phyloP scores from a whole-genome alignment of 2,888 invertebrate species.

The Cosmorhoe ocellata region DNA sequence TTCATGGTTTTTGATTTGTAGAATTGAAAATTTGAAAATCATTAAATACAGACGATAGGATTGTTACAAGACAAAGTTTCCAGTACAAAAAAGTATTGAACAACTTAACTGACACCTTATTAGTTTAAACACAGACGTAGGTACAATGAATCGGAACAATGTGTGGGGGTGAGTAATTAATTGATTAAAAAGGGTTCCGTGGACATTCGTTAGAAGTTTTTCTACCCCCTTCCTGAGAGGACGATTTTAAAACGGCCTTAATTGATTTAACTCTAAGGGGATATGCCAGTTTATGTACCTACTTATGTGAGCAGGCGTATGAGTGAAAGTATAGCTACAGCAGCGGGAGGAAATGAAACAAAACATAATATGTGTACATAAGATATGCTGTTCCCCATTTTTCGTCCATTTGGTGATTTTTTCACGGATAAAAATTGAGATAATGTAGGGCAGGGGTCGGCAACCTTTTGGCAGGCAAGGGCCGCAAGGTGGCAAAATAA shows the following conservation, averaged over 20 bases:
- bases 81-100: neutral
- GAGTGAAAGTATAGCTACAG: neutral
- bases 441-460: too few relatives aligned
- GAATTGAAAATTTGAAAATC: too few relatives aligned
- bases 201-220: conserved; percentile 75
- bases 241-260: conserved; percentile 59
- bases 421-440: too few relatives aligned
- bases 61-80: too few relatives aligned
- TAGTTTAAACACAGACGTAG: conserved; percentile 26
- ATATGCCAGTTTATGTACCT: conserved; percentile 40
- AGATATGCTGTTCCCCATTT: too few relatives aligned
- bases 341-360: too few relatives aligned
- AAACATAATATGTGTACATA: too few relatives aligned
- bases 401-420: too few relatives aligned
- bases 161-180: conserved; percentile 71
- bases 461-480: too few relatives aligned
- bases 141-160: conserved; percentile 53
- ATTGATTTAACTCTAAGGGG: conserved; percentile 70
- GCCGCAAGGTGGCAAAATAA: too few relatives aligned
- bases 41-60: too few relatives aligned
- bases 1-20: too few relatives aligned
- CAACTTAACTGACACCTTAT: neutral
- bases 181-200: conserved; percentile 74
- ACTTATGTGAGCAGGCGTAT: neutral
- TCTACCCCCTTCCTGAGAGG: conserved; percentile 51